These are phyloP conservation scores for Drosophila pseudoananassae DNA, from an alignment of 1,140 invertebrate genomes.

Conservation along the genomic window DNA sequence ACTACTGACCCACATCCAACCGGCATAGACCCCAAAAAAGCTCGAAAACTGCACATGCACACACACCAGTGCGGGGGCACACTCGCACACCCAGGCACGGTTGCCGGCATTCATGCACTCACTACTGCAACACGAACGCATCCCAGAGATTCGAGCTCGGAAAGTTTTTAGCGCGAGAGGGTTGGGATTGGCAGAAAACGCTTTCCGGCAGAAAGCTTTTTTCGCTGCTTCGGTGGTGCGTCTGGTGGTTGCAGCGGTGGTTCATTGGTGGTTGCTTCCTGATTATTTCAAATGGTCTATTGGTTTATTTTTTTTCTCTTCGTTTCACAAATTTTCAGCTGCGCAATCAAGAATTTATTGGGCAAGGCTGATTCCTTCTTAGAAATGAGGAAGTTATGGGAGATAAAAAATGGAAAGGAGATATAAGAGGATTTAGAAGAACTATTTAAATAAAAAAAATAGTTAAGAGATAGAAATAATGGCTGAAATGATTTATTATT, in stretches of 20 bases:
- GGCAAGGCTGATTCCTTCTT: conserved; percentile 53
- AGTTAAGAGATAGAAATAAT: no score
- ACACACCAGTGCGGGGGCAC: conserved; percentile 18
- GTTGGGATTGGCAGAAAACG: conserved; percentile 56
- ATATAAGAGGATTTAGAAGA: background rate
- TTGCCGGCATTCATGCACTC: conserved; percentile 51
- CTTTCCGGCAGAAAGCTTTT: conserved; percentile 45
- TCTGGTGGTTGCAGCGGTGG: conserved; percentile 20
- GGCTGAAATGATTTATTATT: no score
- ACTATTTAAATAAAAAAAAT: background rate
- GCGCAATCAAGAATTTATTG: conserved; percentile 76
- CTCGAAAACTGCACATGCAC: conserved; percentile 34
- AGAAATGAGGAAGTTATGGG: conserved; percentile 9
- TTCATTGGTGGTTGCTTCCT: conserved; percentile 43
- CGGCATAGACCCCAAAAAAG: conserved; percentile 61
- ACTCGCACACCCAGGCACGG: conserved; percentile 13
- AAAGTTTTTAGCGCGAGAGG: conserved; percentile 53
- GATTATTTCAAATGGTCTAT: conserved; percentile 13
- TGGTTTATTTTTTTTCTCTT: background rate
- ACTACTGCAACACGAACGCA: conserved; percentile 42
- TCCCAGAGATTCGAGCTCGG: conserved; percentile 46
- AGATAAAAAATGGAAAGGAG: background rate
- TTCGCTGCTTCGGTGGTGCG: conserved; percentile 20
- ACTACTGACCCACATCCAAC: conserved; percentile 79
- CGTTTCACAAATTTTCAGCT: conserved; percentile 29